These are phyloP conservation scores for Chrysemys picta DNA, from an alignment of 2,113 vertebrate species.

Conservation along the genomic window DNA sequence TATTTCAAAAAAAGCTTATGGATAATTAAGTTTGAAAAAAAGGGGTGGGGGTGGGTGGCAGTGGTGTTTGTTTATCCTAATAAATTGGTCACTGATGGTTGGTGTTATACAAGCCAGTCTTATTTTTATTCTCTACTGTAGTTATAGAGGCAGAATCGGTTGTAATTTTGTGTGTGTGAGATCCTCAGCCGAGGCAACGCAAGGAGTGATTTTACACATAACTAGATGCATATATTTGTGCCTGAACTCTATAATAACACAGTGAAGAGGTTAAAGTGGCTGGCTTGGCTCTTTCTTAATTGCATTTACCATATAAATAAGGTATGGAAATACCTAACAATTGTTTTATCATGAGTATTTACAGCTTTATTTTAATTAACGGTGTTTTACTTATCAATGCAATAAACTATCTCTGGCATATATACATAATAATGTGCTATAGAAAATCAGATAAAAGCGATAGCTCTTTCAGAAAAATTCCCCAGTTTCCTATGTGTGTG, in stretches of 20 bases:
- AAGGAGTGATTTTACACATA: slow-evolving; percentile 8
- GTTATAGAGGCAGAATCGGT: not conserved
- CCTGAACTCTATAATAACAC: slow-evolving; percentile 67
- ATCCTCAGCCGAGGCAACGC: not conserved
- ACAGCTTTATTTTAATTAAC: slow-evolving; percentile 79
- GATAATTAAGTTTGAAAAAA: slow-evolving; percentile 62
- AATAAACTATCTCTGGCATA: slow-evolving; percentile 60
- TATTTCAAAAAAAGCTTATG: slow-evolving; percentile 20
- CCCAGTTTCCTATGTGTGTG: slow-evolving; percentile 9
- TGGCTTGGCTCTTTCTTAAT: slow-evolving; percentile 58
- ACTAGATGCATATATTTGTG: slow-evolving; percentile 26
- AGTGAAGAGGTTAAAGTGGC: slow-evolving; percentile 56
- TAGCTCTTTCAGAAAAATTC: slow-evolving; percentile 47
- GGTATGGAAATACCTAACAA: slow-evolving; percentile 65
- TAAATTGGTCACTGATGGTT: slow-evolving; percentile 29
- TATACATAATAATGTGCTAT: slow-evolving; percentile 55
- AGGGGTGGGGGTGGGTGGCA: slow-evolving; percentile 13
- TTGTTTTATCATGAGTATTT: slow-evolving; percentile 73
- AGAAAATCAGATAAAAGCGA: slow-evolving; percentile 67
- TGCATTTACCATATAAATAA: slow-evolving; percentile 71
- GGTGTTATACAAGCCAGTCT: not conserved
- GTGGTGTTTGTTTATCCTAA: slow-evolving; percentile 37
- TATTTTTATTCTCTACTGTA: not conserved
- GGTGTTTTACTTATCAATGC: slow-evolving; percentile 65
- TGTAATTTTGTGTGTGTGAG: not conserved